A percentile compares a stretch with the other conserved stretches of the same genome.
phyloP scores from a whole-genome alignment of 2,888 invertebrate genomes.

The Ferdinandea cuprea region DNA sequence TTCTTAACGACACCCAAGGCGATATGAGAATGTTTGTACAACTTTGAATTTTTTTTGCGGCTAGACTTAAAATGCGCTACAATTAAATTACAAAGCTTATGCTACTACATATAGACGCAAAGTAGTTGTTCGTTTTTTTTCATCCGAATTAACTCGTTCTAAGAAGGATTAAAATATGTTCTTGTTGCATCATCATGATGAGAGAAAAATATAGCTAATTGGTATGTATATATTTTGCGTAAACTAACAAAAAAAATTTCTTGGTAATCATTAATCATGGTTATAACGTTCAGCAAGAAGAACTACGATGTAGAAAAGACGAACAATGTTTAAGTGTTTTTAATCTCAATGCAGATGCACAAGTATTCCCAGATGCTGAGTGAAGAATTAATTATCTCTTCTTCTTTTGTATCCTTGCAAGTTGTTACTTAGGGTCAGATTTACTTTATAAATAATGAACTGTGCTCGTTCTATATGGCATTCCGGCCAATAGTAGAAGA shows the following conservation, averaged over 20 bases:
- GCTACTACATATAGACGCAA: neutral
- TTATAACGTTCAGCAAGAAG: slow-evolving; percentile 12
- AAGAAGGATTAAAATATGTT: too few species aligned
- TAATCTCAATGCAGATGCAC: slow-evolving; percentile 28
- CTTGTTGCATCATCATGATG: slow-evolving; percentile 28
- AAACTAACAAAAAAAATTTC: slow-evolving; percentile 27
- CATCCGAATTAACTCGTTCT: too few species aligned
- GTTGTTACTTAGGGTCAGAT: slow-evolving; percentile 17
- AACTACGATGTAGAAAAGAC: neutral
- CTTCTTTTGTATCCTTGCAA: slow-evolving; percentile 3
- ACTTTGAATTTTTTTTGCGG: too few species aligned
- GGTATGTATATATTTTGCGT: too few species aligned
- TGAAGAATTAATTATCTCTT: slow-evolving; percentile 46
- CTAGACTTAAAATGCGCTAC: too few species aligned
- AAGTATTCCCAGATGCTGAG: slow-evolving; percentile 10
- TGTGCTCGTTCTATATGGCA: neutral
- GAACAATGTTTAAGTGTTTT: slow-evolving; percentile 30
- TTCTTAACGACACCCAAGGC: slow-evolving; percentile 4
- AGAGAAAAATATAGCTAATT: too few species aligned
- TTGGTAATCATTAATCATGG: slow-evolving; percentile 47
- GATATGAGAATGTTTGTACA: neutral
- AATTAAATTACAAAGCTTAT: neutral
- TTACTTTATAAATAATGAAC: slow-evolving; percentile 24
- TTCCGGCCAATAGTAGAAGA: too few species aligned
- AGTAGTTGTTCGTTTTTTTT: too few species aligned